These are phyloP conservation scores for Alviniconcha strummeri DNA, from an alignment of 2,888 invertebrate species.

Conservation along the genomic window DNA sequence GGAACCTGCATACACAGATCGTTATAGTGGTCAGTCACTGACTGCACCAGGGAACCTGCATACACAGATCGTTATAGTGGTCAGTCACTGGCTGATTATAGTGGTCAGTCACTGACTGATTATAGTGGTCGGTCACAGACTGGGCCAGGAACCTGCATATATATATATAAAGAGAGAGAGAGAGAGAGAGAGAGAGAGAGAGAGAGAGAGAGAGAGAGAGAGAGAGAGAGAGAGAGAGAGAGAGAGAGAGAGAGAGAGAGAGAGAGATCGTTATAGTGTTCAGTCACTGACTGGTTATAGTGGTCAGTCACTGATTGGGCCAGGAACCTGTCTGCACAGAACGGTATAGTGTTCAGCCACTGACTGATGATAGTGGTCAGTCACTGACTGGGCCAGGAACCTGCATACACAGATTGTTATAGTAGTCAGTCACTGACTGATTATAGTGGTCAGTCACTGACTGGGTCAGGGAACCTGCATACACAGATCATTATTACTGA, in stretches of 20 bases:
- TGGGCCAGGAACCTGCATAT: no score
- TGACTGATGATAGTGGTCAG: constrained; percentile 44
- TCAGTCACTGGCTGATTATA: not conserved
- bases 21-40: constrained; percentile 70
- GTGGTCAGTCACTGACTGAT: constrained; percentile 72
- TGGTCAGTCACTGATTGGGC: constrained; percentile 73
- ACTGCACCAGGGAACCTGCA: constrained; percentile 73
- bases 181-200: no score
- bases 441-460: no score
- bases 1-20: constrained; percentile 65
- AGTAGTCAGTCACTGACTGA: no score
- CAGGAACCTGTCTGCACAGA: constrained; percentile 70
- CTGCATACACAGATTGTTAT: not conserved
- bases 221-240: not conserved
- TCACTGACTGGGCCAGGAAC: not conserved
- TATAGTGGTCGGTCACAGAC: no score
- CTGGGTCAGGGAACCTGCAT: no score
- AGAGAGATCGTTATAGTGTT: not conserved
- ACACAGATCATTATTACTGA: no score
- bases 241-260: not conserved
- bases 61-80: not conserved
- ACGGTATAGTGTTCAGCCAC: no score
- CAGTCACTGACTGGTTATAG: not conserved
- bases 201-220: not conserved
- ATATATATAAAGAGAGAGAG: no score